Base-by-base conservation (phyloP, 1,140 invertebrate genomes). In the Ceratina japonica region DNA sequence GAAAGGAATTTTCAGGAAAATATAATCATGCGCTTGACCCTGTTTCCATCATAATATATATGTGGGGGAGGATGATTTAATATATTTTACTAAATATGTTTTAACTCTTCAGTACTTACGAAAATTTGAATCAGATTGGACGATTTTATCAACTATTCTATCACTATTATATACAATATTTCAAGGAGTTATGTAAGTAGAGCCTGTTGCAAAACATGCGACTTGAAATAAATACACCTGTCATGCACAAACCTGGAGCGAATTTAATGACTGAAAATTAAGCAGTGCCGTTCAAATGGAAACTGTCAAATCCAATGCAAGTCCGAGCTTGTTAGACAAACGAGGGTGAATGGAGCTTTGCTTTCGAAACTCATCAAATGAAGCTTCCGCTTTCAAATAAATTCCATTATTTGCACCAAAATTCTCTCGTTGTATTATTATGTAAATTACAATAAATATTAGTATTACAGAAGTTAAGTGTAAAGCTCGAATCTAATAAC, bases 221-320 rank as follows among this genome's bases (percentile, higher is more conserved):
- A n/a, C 22, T 54, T 69, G 12, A 27, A 69, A 69, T 31, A 69
- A 31, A 51, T n/a, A 15, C 31, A 54, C 18, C n/a, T 18, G 66
- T 69, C 24, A 69, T 18, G 10, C 3, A n/a, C 24, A 69, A 69
- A 13, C 4, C 20, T 44, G n/a, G 1, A 59, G 20, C 8, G n/a
- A 5, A 52, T n/a, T 27, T 63, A 61, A 63, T 49, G 18, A 52
- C 31, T 63, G 58, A 22, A 73, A 63, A 63, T 73, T 73, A 63
- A 22, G 52, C 24, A 5, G 31, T 20, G 18, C 22, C 22, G 22
- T 52, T 73, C 58, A 31, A 63, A 31, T 63, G 24, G 49, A 62
- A 52, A 22, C 71, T 73, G 71, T 52, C 71, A 63, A 31, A 37
- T 56, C 51, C 66, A 54, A 56, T 4, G 27, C 24, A 27, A 31